Conservation (phyloP, 2,797 vertebrate species). For the Characodon lateralis region DNA sequence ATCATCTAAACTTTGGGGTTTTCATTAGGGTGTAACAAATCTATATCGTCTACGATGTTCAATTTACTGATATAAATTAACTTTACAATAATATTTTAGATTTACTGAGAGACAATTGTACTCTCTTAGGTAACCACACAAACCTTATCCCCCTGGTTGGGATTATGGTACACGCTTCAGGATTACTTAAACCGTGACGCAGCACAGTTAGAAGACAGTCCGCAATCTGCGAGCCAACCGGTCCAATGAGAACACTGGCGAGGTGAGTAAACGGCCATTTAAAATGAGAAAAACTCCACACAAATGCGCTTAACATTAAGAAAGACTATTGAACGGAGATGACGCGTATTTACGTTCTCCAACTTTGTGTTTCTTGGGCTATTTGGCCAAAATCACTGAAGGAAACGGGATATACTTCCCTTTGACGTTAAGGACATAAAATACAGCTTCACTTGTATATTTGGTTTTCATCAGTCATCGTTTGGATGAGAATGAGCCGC, state of each 20-base stretch:
- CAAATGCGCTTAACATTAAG: neutral
- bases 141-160: neutral
- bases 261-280: slow-evolving; percentile 43
- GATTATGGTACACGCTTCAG: slow-evolving; percentile 45
- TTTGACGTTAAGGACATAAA: neutral
- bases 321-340: accelerated
- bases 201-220: slow-evolving; percentile 58
- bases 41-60: neutral
- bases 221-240: slow-evolving; percentile 38
- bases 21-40: neutral
- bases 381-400: too few species aligned
- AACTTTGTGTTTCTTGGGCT: too few species aligned
- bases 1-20: too few species aligned
- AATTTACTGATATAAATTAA: neutral
- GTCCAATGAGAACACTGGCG: slow-evolving; percentile 22
- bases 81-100: neutral
- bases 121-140: neutral
- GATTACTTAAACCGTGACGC: slow-evolving; percentile 74
- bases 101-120: neutral
- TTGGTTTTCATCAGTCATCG: too few species aligned
- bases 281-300: neutral
- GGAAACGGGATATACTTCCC: too few species aligned
- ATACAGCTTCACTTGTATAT: too few species aligned
- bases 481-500: neutral
- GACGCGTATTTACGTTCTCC: neutral